Evolutionary conservation across 2,113 vertebrate genomes (phyloP).

Genomic region (Marmota flaviventris): DNA sequence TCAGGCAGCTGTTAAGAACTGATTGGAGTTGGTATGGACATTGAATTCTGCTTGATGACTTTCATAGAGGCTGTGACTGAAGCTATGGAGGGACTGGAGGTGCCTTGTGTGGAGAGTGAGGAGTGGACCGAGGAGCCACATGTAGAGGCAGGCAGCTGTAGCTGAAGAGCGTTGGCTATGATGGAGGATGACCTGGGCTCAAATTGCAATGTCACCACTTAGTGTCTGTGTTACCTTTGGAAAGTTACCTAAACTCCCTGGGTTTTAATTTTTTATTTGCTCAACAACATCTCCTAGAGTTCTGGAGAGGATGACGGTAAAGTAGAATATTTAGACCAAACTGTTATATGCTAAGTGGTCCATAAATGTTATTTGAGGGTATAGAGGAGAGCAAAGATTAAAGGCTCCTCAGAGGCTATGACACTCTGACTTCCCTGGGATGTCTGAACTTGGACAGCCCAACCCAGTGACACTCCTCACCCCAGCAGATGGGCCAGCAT

Average conservation of each 20-base stretch:
- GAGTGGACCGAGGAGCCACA: fast-evolving
- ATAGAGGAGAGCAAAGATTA: not conserved
- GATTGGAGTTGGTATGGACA: not conserved
- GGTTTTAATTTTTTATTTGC: not conserved
- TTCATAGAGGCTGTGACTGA: not conserved
- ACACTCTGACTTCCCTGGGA: not conserved
- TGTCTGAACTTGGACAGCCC: not conserved
- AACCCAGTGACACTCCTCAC: fast-evolving
- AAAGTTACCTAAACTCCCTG: not conserved
- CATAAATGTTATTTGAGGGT: not conserved
- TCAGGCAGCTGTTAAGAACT: not conserved
- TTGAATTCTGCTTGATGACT: not conserved
- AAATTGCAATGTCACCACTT: not conserved
- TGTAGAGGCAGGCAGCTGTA: not conserved
- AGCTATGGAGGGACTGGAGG: fast-evolving
- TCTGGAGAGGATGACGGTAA: not conserved
- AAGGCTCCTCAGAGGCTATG: not conserved
- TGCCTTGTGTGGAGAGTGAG: not conserved
- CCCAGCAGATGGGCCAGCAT: not conserved
- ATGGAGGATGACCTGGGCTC: not conserved
- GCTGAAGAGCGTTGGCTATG: not conserved
- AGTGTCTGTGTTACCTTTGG: not conserved
- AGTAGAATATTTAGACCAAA: not conserved
- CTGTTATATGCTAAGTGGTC: not conserved
- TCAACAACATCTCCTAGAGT: not conserved